Evolutionary conservation across 2,113 vertebrate genomes (phyloP).

Genomic region (Acinonyx jubatus): DNA sequence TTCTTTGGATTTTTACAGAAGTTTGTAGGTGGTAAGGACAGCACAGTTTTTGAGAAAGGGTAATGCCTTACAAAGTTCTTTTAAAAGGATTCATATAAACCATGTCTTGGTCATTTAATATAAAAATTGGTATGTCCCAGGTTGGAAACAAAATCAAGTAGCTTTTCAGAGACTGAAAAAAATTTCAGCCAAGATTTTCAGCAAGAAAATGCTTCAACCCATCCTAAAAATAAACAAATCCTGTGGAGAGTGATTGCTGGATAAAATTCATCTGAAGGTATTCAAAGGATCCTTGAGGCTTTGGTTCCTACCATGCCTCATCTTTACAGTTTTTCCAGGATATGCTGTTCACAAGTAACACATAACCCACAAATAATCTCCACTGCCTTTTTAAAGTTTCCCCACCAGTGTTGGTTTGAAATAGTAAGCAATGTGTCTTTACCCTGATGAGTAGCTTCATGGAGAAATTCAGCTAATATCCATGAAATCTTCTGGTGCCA

Average conservation of each 20-base stretch:
- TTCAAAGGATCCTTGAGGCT: not conserved
- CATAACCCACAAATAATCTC: not conserved
- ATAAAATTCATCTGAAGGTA: not conserved
- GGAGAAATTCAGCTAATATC: not conserved
- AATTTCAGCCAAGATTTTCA: not conserved
- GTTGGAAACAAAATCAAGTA: not conserved
- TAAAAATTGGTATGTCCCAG: not conserved
- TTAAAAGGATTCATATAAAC: not conserved
- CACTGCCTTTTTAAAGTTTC: constrained; percentile 32
- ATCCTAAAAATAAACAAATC: not conserved
- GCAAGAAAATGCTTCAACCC: not conserved
- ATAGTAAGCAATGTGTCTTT: not conserved
- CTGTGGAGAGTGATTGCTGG: not conserved
- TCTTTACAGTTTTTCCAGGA: not conserved
- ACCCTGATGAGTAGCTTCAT: not conserved
- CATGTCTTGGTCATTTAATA: not conserved
- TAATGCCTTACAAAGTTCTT: not conserved
- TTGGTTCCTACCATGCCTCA: not conserved
- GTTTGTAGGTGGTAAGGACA: not conserved
- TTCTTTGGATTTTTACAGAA: not conserved
- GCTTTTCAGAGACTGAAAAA: not conserved
- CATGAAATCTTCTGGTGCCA: not conserved
- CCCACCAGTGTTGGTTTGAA: not conserved
- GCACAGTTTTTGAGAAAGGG: not conserved
- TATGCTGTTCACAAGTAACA: not conserved